Percentiles rank a stretch among this genome's conserved stretches.
Evolutionary conservation across 2,113 vertebrate genomes (phyloP).

Genomic region (Mionectes macconnelli): DNA sequence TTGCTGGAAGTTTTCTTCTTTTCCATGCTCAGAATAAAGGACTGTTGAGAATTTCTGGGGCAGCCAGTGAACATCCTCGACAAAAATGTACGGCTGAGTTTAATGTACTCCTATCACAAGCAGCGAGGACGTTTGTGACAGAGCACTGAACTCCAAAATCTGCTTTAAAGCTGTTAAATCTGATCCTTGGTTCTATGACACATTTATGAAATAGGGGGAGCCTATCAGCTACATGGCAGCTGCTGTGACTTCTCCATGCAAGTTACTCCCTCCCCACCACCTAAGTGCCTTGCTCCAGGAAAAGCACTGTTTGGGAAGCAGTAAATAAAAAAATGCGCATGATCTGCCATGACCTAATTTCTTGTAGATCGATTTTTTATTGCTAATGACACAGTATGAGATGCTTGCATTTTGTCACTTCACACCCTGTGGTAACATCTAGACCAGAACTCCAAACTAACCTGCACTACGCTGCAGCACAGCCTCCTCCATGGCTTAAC

Average conservation of each 20-base stretch:
- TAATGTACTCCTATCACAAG: not conserved
- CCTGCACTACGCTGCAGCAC: not conserved
- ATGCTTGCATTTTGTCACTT: not conserved
- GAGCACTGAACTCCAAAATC: not conserved
- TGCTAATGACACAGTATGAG: not conserved
- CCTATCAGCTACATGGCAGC: not conserved
- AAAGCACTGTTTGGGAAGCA: not conserved
- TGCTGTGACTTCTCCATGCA: not conserved
- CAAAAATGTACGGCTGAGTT: not conserved
- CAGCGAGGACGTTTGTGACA: accelerated
- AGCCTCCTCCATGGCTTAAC: not conserved
- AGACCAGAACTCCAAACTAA: not conserved
- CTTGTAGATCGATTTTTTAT: not conserved
- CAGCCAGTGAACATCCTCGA: not conserved
- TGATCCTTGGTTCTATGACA: not conserved
- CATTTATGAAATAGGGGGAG: not conserved
- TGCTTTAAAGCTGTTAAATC: not conserved
- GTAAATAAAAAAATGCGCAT: not conserved
- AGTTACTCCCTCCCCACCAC: not conserved
- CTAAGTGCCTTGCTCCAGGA: not conserved
- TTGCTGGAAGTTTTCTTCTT: not conserved
- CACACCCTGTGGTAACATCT: not conserved
- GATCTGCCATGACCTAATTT: not conserved
- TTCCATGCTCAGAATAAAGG: not conserved
- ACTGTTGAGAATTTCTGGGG: not conserved